These are phyloP conservation scores for Mohoua ochrocephala DNA, from an alignment of 2,113 vertebrate species.

Conservation along the genomic window DNA sequence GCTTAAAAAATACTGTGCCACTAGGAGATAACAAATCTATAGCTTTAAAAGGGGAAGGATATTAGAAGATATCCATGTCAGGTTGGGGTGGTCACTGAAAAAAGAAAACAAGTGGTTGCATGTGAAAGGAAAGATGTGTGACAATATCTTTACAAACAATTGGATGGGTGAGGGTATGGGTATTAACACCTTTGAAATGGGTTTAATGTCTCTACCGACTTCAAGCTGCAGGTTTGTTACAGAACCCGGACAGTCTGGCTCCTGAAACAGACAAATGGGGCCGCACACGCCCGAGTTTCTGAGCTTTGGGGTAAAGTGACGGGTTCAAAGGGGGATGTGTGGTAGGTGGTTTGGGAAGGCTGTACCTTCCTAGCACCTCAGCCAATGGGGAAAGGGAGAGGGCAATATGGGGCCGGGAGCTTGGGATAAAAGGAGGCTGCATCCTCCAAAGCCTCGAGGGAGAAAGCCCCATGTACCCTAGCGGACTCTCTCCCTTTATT, in stretches of 20 bases:
- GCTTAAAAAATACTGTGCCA: background rate
- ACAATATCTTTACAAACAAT: background rate
- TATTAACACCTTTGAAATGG: background rate
- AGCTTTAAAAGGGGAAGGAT: background rate
- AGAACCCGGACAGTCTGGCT: background rate
- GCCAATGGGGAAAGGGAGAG: background rate
- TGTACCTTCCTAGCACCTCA: background rate
- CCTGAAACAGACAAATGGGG: background rate
- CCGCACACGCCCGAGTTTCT: background rate
- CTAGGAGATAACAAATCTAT: background rate
- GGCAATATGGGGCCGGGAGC: rapidly evolving
- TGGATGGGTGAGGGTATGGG: background rate
- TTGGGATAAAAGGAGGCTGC: background rate
- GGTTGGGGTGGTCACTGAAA: background rate
- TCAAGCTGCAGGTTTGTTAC: background rate
- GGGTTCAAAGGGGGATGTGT: background rate
- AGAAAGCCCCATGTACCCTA: background rate
- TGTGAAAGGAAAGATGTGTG: background rate
- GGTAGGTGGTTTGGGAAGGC: rapidly evolving
- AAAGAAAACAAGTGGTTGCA: background rate
- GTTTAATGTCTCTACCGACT: background rate
- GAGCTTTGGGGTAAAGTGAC: background rate
- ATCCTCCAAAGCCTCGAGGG: rapidly evolving
- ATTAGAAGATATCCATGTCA: background rate
- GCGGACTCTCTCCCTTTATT: background rate